Evolutionary conservation across 2,888 invertebrate species (phyloP), one percentile per base, ranked within the genome.

Genomic region (Petrolisthes cinctipes): DNA sequence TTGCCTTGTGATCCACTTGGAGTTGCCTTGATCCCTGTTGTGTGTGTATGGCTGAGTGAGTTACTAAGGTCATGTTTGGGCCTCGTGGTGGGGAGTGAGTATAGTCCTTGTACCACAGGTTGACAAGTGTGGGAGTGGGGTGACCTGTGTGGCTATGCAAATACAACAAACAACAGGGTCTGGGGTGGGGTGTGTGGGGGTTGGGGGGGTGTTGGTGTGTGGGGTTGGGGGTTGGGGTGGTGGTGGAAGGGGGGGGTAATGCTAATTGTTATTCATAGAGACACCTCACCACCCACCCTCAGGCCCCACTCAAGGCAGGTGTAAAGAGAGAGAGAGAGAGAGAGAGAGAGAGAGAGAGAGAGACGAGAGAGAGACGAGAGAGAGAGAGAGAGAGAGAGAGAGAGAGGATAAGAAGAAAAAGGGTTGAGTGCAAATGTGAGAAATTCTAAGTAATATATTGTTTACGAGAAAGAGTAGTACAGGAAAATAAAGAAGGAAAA

Each of bases 191-290:
- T 37, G 37, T 37, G 37, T 37, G 37, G 2, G 37, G 0, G 37
- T 37, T 37, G 37, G 0, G 37, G 9, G 80, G 54, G 37, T 7
- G 85, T 79, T 14, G 56, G 14, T 17, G 71, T 73, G n/a, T 37
- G 78, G n/a, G 4, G 51, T 53, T 11, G 51, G 4, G 20, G 53
- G 54, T 37, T 84, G 68, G 53, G 85, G 57, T 53, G 71, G 73
- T 23, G 68, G 85, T 23, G 68, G 68, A 73, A 73, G n/a, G 5
- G 71, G 80, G 81, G 68, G 85, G 85, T 85, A 85, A 85, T 85
- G 81, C 85, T 85, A 85, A 81, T 81, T 81, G 85, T 81, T 85
- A 85, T 85, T 85, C 85, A 85, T 85, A 85, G 85, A 85, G 81
- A 54, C 56, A 73, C 73, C 71, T 81, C 83, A 20, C 37, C 81